Evolutionary conservation across 2,797 vertebrate species (phyloP).

Genomic region (Brotogeris chrysoptera): DNA sequence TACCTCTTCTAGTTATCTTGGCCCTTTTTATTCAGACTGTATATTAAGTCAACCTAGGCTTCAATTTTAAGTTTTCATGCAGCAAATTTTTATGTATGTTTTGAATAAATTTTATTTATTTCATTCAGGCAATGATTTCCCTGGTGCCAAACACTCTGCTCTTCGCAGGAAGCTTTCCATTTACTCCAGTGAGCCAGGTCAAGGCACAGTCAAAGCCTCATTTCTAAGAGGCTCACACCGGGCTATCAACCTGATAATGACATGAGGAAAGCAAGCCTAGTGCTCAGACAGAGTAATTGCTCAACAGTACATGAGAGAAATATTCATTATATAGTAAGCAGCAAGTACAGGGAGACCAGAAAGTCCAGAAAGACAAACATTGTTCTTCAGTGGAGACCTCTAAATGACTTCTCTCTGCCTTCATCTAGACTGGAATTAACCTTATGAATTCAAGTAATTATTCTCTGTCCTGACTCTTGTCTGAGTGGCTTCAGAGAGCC

Average conservation of each 20-base stretch:
- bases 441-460: slow-evolving; percentile 31
- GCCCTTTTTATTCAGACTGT: neutral
- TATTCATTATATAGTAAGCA: neutral
- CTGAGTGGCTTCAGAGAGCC: neutral
- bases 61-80: neutral
- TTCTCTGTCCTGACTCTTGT: neutral
- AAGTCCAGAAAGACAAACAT: slow-evolving; percentile 1
- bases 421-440: slow-evolving; percentile 33
- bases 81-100: neutral
- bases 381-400: neutral
- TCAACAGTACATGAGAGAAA: neutral
- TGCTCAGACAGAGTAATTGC: neutral
- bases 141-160: neutral
- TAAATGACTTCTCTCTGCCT: slow-evolving; percentile 1
- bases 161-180: neutral
- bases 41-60: neutral
- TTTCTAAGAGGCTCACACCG: neutral
- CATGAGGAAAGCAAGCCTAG: neutral
- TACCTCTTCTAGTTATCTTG: neutral
- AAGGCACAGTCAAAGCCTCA: neutral
- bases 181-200: neutral
- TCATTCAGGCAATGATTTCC: neutral
- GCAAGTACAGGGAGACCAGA: neutral
- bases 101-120: neutral
- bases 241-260: neutral